A percentile compares a stretch with the other conserved stretches of the same genome.
Conservation (phyloP, 2,113 vertebrate species). For the Atrichornis clamosus region DNA sequence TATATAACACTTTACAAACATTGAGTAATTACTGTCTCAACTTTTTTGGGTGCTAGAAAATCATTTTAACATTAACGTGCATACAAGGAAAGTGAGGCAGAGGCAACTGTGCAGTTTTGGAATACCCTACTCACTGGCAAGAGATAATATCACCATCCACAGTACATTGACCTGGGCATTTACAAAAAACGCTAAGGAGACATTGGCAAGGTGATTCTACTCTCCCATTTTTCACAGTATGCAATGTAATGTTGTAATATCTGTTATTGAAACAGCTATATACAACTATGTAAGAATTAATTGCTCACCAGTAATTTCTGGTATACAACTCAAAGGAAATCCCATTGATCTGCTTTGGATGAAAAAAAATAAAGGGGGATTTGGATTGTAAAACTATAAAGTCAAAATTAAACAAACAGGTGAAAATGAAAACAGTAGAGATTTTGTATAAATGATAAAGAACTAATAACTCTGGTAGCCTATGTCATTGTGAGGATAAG, state of each 20-base stretch:
- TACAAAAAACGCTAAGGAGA: not conserved
- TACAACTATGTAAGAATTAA: not conserved
- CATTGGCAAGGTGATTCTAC: not conserved
- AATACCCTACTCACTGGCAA: not conserved
- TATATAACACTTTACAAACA: not conserved
- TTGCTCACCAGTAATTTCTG: not conserved
- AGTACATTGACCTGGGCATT: not conserved
- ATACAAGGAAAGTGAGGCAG: not conserved
- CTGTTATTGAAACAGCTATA: fast-evolving
- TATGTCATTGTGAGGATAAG: not conserved
- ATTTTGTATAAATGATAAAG: not conserved
- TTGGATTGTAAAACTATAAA: not conserved
- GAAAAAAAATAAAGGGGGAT: not conserved
- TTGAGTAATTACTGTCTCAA: not conserved
- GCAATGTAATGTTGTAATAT: not conserved
- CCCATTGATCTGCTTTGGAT: not conserved
- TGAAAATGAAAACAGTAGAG: not conserved
- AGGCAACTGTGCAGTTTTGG: not conserved
- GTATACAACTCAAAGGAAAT: not conserved
- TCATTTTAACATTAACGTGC: fast-evolving
- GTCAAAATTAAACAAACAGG: not conserved
- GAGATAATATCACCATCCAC: not conserved
- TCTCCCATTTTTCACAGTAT: not conserved
- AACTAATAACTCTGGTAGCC: not conserved
- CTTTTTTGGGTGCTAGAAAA: not conserved